phyloP scores from a whole-genome alignment of 1,140 invertebrate genomes.

The Drosophila littoralis region DNA sequence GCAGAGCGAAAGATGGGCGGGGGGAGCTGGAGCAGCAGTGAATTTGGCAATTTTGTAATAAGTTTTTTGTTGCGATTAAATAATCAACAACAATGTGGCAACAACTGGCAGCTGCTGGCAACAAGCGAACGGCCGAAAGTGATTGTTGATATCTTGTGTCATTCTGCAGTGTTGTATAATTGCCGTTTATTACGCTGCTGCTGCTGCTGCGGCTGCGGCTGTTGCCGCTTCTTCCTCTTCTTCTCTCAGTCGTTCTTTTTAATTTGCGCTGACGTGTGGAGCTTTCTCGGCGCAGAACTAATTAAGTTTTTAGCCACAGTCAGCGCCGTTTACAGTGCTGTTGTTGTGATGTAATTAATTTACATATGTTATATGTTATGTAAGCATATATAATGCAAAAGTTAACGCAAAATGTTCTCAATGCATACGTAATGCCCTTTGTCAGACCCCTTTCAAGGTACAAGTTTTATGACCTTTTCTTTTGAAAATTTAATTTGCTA shows the following conservation, averaged over 20 bases:
- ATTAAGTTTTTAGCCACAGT: conserved; percentile 11
- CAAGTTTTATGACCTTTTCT: conserved; percentile 20
- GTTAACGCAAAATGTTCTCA: conserved; percentile 22
- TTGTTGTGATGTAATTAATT: conserved; percentile 5
- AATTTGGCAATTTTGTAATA: conserved; percentile 80
- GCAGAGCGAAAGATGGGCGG: background rate
- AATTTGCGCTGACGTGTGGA: background rate
- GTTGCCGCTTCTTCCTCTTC: conserved; percentile 1
- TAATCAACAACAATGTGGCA: conserved; percentile 72
- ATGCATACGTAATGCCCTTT: conserved; percentile 46
- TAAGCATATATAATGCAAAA: conserved; percentile 5
- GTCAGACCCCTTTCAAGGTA: conserved; percentile 10
- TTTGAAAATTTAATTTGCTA: conserved; percentile 24
- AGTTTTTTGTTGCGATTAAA: conserved; percentile 69
- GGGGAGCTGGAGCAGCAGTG: background rate
- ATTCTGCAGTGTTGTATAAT: conserved; percentile 36
- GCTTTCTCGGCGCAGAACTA: conserved; percentile 17
- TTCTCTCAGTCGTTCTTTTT: background rate
- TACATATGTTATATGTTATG: background rate
- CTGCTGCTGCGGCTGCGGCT: background rate
- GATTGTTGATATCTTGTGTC: conserved; percentile 49
- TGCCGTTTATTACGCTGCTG: background rate
- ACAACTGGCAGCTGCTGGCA: conserved; percentile 38
- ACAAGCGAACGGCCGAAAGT: conserved; percentile 42
- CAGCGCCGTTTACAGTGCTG: conserved; percentile 1